phyloP scores from a whole-genome alignment of 2,888 invertebrate species.

The Cephalotes varians region DNA sequence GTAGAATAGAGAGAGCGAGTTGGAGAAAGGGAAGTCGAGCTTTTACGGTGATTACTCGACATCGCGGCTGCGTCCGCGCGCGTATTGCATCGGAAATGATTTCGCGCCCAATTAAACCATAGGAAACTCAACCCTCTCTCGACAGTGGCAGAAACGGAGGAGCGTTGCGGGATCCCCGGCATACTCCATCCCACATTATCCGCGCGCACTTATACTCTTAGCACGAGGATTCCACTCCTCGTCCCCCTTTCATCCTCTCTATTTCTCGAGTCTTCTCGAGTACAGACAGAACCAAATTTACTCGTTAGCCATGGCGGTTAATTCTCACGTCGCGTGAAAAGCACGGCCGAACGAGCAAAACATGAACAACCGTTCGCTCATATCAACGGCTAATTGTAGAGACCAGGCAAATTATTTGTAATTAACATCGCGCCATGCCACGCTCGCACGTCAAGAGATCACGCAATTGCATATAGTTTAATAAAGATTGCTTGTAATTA shows the following conservation, averaged over 20 bases:
- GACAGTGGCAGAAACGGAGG: conserved; percentile 60
- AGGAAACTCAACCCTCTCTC: conserved; percentile 81
- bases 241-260: conserved; percentile 49
- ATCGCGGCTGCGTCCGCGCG: conserved; percentile 81
- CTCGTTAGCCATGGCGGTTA: conserved; percentile 60
- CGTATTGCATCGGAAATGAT: conserved; percentile 85
- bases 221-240: conserved; percentile 72
- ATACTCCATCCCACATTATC: neutral
- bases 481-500: conserved; percentile 13
- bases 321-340: conserved; percentile 24
- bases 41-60: conserved; percentile 85
- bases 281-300: conserved; percentile 73
- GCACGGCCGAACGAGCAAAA: neutral
- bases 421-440: neutral
- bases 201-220: conserved; percentile 78
- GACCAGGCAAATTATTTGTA: conserved; percentile 26
- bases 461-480: neutral
- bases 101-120: conserved; percentile 85
- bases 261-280: conserved; percentile 27
- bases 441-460: conserved; percentile 1
- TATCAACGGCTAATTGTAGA: conserved; percentile 13
- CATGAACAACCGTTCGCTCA: neutral
- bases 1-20: conserved; percentile 6
- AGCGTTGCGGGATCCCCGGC: conserved; percentile 42
- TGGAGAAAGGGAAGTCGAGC: conserved; percentile 76